Percentiles rank a stretch among this genome's conserved stretches.
Conservation (phyloP, 2,113 vertebrate species). For the Esox niger region DNA sequence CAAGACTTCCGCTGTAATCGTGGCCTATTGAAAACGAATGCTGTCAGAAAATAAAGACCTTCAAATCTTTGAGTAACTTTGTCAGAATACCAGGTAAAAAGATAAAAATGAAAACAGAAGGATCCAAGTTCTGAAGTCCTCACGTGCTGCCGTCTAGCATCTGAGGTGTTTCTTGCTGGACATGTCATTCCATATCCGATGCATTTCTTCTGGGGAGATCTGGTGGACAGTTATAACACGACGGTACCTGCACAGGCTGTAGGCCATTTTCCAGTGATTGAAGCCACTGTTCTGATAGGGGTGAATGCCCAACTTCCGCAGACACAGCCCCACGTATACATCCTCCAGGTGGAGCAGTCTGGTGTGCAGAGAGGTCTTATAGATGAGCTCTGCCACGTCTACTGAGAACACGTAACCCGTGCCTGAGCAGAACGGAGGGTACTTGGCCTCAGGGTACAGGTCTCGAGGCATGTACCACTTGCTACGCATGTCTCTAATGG, state of each 20-base stretch:
- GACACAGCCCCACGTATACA: conserved; percentile 94
- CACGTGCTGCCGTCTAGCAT: conserved; percentile 77
- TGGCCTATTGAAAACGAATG: neutral
- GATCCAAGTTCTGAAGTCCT: conserved; percentile 1
- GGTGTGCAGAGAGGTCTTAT: conserved; percentile 95
- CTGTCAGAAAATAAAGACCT: neutral
- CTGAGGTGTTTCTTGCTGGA: conserved; percentile 98
- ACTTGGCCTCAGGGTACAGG: conserved; percentile 94
- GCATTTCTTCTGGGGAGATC: conserved; percentile 98
- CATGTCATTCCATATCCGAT: conserved; percentile 99
- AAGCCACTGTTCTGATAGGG: conserved; percentile 99
- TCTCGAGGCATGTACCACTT: conserved; percentile 99
- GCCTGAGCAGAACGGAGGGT: conserved; percentile 97
- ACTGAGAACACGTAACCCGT: conserved; percentile 97
- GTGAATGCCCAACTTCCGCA: conserved; percentile 94
- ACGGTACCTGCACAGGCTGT: conserved; percentile 94
- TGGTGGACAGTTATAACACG: conserved; percentile 96
- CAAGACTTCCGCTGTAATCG: neutral
- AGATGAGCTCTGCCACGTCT: conserved; percentile 95
- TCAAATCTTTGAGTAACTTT: conserved; percentile 14
- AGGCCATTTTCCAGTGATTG: conserved; percentile 99
- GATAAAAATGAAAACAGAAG: conserved; percentile 25
- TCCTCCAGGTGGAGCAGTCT: conserved; percentile 96
- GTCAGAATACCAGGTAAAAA: conserved; percentile 30
- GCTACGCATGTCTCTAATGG: conserved; percentile 95